These are phyloP conservation scores for Uloborus plumipes DNA, from an alignment of 2,888 invertebrate genomes.

Conservation along the genomic window DNA sequence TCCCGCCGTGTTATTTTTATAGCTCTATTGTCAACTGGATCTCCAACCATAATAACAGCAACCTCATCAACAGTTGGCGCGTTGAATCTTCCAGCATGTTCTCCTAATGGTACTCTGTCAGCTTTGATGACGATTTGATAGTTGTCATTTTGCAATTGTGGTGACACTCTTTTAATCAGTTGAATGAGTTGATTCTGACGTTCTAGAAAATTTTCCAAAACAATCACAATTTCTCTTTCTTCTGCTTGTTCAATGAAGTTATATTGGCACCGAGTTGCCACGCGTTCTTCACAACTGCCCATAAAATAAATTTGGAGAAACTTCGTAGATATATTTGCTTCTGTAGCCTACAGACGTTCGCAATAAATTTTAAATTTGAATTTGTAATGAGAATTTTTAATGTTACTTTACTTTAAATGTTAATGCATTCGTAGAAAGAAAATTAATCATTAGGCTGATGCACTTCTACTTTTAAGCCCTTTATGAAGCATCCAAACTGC, in stretches of 20 bases:
- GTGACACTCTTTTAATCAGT: conserved; percentile 32
- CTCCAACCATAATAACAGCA: conserved; percentile 66
- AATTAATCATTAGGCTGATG: too few relatives aligned
- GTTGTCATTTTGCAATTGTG: conserved; percentile 46
- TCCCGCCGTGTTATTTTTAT: conserved; percentile 62
- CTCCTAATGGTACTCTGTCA: conserved; percentile 46
- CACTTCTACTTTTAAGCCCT: too few relatives aligned
- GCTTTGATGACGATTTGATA: conserved; percentile 49
- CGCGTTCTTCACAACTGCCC: background rate
- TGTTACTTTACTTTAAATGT: too few relatives aligned
- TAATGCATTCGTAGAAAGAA: too few relatives aligned
- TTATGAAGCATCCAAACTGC: too few relatives aligned
- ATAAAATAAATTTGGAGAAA: conserved; percentile 2
- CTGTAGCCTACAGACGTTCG: too few relatives aligned
- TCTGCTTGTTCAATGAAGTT: background rate
- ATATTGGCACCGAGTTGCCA: background rate
- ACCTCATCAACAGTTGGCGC: conserved; percentile 65
- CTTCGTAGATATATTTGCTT: too few relatives aligned
- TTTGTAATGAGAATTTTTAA: too few relatives aligned
- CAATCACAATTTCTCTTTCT: background rate
- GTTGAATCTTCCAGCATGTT: conserved; percentile 64
- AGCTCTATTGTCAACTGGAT: conserved; percentile 43
- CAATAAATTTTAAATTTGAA: too few relatives aligned
- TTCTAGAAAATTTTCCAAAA: background rate
- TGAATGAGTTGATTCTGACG: background rate